Evolutionary conservation across 2,888 invertebrate genomes (phyloP), one percentile per base, ranked within the genome.

Genomic region (Cosmopolites sordidus): DNA sequence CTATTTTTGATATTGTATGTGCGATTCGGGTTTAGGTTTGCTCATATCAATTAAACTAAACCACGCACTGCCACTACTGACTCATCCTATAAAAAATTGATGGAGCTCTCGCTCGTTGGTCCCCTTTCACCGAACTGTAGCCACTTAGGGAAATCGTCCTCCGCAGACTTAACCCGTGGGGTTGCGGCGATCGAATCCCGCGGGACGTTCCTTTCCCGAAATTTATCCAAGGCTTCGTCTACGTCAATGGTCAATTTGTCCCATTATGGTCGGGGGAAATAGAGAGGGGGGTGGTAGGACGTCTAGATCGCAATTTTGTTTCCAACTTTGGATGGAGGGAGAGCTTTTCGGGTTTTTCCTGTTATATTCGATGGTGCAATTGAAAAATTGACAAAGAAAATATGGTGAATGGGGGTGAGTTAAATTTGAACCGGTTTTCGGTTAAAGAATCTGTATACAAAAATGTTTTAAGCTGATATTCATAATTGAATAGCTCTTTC

Each of bases 221-320:
- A 51, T 50, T 55, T 55, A 55, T 55, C 46, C 55, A 48, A 44
- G 54, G 50, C 8, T 51, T 50, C 51, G 48, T 41, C 55, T 48
- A 27, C 48, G 49, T 52, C 56, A 52, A 56, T 52, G 56, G 56
- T 56, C 56, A 56, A 56, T 56, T 56, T 56, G 52, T 37, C 48
- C 56, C 45, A 56, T 56, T 56, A 56, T 56, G 51, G 56, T 45
- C 33, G 52, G 30, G 38, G 12, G 33, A 9, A 11, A 12, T 3
- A n/a, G 33, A 11, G 22, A 8, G 4, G 22, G 22, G 8, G 22
- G 8, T 5, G 22, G 8, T 8, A 22, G 4, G 22, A 22, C 22
- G 4, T 22, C 4, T 8, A 22, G 22, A 22, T 22, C 22, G 22
- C 22, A 22, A 22, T 8, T 22, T 22, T 8, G 22, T 22, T 22